Conservation (phyloP, 1,140 invertebrate species). For the Drosophila pectinifera region DNA sequence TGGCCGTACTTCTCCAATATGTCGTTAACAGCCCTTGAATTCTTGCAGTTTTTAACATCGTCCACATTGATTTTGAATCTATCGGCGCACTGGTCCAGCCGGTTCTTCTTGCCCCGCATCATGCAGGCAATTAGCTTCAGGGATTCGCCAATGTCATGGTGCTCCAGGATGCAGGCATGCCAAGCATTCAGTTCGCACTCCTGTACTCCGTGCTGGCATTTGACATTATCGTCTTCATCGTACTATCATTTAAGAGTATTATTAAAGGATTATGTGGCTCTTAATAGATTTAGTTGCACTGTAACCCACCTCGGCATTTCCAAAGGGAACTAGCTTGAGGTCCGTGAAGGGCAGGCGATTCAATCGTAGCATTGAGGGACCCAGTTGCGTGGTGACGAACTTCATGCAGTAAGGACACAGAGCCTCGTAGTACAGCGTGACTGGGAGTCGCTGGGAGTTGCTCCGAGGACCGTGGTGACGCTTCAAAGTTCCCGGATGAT, state of each 20-base stretch:
- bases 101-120: conserved; percentile 59
- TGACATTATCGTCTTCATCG: conserved; percentile 25
- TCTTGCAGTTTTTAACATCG: conserved; percentile 51
- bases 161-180: conserved; percentile 81
- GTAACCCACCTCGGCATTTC: conserved; percentile 63
- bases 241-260: conserved; percentile 11
- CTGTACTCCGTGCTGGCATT: conserved; percentile 69
- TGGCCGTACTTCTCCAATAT: conserved; percentile 57
- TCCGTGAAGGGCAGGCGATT: conserved; percentile 58
- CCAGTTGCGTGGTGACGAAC: conserved; percentile 66
- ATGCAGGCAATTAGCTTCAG: conserved; percentile 75
- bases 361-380: conserved; percentile 50
- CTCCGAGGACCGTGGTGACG: background rate
- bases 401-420: conserved; percentile 75
- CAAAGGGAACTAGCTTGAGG: conserved; percentile 71
- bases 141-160: conserved; percentile 50
- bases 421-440: conserved; percentile 79
- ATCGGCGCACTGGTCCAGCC: conserved; percentile 50
- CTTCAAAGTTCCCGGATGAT: conserved; percentile 24
- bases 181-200: conserved; percentile 81
- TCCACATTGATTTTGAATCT: conserved; percentile 51
- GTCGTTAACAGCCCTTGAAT: conserved; percentile 29
- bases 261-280: background rate
- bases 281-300: background rate
- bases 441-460: conserved; percentile 36